Base-by-base conservation (phyloP, 1,140 invertebrate species). In the Mya arenaria region DNA sequence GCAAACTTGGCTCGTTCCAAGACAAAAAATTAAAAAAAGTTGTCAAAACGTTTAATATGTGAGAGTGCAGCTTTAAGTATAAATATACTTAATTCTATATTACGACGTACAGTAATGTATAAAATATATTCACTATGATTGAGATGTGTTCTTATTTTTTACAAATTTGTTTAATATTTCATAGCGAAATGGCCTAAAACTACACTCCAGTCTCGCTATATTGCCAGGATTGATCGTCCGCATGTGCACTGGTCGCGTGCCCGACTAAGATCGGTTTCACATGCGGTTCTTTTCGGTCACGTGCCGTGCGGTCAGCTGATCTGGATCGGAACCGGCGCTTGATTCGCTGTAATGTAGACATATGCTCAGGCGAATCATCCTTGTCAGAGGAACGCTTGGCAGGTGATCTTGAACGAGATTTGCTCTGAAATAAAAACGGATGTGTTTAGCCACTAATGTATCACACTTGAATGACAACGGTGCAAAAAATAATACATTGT, bases 181-280 rank as follows among this genome's bases (percentile, higher is more conserved):
- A n/a, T n/a, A n/a, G n/a, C n/a, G n/a, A n/a, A n/a, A n/a, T n/a
- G n/a, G n/a, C n/a, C n/a, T n/a, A n/a, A n/a, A n/a, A n/a, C n/a
- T n/a, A 75, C 36, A 75, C 73, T 23, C 73, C 58, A 0, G 73
- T 75, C 44, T 75, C 73, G 37, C 73, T 75, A 19, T 75, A 75
- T 44, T 62, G 73, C 52, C 48, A 37, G 23, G 69, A 72, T 4
- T 10, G 28, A 25, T 75, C 71, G 10, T 73, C 73, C 17, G 8
- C 60, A 23, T 28, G 25, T 6, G 39, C 39, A 10, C 28, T 63
- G 15, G 37, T 75, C 15, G 73, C 36, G 48, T 75, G 73, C n/a
- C 73, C 73, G n/a, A 75, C 73, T 32, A 75, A 60, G 25, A 75
- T 75, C 32, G 73, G 73, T 48, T 34, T 62, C 73, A 75, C 73